Evolutionary conservation across 2,113 vertebrate species (phyloP).

Genomic region (Peromyscus californicus): DNA sequence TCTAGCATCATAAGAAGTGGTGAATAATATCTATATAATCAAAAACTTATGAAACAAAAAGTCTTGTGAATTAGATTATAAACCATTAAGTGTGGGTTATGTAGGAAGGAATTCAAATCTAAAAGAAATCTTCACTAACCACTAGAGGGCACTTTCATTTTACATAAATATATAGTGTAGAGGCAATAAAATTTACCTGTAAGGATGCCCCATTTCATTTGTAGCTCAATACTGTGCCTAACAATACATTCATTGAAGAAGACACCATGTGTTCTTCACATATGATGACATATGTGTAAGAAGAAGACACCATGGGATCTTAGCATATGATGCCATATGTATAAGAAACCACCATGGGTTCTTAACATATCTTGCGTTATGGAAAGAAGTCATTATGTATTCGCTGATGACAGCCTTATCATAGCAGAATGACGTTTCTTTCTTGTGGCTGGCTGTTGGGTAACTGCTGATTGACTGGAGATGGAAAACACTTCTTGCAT

Average conservation of each 20-base stretch:
- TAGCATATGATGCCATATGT: background rate
- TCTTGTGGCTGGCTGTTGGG: constrained; percentile 39
- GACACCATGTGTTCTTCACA: background rate
- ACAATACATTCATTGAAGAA: constrained; percentile 49
- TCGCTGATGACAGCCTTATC: background rate
- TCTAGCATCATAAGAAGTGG: background rate
- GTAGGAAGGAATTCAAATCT: background rate
- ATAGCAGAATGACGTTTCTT: constrained; percentile 9
- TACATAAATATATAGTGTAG: constrained; percentile 53
- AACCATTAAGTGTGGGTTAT: background rate
- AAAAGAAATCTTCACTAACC: constrained; percentile 43
- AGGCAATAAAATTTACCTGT: constrained; percentile 57
- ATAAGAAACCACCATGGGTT: background rate
- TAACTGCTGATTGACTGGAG: constrained; percentile 58
- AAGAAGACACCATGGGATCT: background rate
- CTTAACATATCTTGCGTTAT: constrained; percentile 2
- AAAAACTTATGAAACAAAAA: background rate
- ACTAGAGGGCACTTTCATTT: constrained; percentile 81
- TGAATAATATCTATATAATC: background rate
- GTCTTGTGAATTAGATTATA: background rate
- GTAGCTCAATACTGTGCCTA: background rate
- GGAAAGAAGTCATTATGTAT: background rate
- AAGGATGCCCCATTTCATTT: background rate
- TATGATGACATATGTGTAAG: background rate
- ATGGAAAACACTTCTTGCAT: constrained; percentile 60